Base-by-base conservation (phyloP, 2,797 vertebrate species). In the Falco rusticolus region DNA sequence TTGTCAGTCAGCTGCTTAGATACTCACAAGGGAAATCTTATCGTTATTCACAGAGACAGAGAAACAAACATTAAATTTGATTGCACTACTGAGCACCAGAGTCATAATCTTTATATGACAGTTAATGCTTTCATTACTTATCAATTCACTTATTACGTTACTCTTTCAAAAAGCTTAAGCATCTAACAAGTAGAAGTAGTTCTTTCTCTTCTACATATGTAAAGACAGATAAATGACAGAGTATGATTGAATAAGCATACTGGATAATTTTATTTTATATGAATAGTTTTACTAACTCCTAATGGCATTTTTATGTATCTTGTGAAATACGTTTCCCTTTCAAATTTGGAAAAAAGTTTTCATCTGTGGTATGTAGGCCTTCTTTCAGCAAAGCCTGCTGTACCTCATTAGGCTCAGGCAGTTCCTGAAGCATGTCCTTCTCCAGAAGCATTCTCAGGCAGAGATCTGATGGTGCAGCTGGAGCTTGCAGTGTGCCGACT, bases 41-140 rank as follows among this genome's bases (percentile, higher is more conserved):
- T 84, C 53, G 7, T 96, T 96, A 95, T 90, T 96, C 95, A 97
- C 89, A 96, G 87, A 85, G 96, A 95, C 66, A 94, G 95, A 94
- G 91, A 96, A 98, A 97, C 84, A 97, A 96, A 97, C 96, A 96
- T 97, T 91, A 96, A 90, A 97, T 97, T 97, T 97, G 97, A 97
- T 98, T 97, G 97, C 86, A 65, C 61, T 89, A 92, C 64, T 43
- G 87, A 95, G 89, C 94, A 95, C 87, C 92, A 56, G 81, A 97
- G 76, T 93, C 90, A 87, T 97, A 97, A 97, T 98, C 95, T 97
- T 97, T 96, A 95, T 54, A 94, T 59, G 93, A 96, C 89, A 96
- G 92, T 95, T 97, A 97, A 97, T 97, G 96, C 90, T 97, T 97
- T 97, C 96, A 96, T 96, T 97, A 96, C 94, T 97, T 97, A 97